phyloP scores from a whole-genome alignment of 2,888 invertebrate species.

The Machimus atricapillus region DNA sequence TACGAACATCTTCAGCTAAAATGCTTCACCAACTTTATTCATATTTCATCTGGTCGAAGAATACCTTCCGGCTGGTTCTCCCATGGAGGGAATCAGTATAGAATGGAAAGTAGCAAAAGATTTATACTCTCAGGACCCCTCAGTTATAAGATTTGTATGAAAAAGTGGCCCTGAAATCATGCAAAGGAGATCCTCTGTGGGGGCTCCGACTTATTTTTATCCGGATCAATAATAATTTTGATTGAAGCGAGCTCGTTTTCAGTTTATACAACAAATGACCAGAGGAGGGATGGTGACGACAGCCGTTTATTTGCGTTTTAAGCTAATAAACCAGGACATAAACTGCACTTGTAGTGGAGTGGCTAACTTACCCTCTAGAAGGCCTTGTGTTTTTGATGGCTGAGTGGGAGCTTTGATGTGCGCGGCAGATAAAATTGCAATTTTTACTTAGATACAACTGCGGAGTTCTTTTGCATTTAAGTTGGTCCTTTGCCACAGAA shows the following conservation, averaged over 20 bases:
- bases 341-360: background rate
- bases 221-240: constrained; percentile 21
- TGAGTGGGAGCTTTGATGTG: background rate
- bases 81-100: background rate
- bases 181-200: background rate
- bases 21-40: constrained; percentile 29
- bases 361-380: background rate
- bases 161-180: background rate
- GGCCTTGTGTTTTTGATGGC: background rate
- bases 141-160: background rate
- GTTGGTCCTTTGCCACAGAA: background rate
- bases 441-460: background rate
- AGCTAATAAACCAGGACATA: background rate
- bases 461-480: background rate
- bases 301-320: background rate
- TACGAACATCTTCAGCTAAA: background rate
- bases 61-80: constrained; percentile 22
- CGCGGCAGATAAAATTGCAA: background rate
- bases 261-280: background rate
- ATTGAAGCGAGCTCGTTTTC: background rate
- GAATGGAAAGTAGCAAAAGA: constrained; percentile 23
- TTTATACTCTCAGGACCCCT: constrained; percentile 1
- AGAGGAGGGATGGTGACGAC: background rate
- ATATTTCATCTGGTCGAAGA: constrained; percentile 9
- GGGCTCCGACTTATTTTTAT: background rate